A percentile compares a stretch with the other conserved stretches of the same genome.
These are phyloP conservation scores for Sebastes minor DNA, from an alignment of 2,797 vertebrate genomes.

Conservation along the genomic window DNA sequence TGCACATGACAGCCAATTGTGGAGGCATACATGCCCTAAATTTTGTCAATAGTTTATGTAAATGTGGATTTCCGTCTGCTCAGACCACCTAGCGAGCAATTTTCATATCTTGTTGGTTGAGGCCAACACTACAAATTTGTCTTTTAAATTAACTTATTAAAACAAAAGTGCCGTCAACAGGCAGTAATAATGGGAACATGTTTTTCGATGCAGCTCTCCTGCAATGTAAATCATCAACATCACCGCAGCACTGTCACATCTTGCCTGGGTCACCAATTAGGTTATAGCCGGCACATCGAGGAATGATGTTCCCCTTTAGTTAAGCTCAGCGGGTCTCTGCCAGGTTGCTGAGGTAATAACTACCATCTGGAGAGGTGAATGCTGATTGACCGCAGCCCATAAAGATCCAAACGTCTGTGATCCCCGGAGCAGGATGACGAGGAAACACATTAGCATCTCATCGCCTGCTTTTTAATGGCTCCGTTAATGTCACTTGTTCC, in stretches of 20 bases:
- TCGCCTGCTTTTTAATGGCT: slow-evolving; percentile 36
- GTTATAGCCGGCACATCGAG: neutral
- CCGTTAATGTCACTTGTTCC: slow-evolving; percentile 48
- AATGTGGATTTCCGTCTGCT: neutral
- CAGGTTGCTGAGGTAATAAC: slow-evolving; percentile 26
- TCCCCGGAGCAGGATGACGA: slow-evolving; percentile 8
- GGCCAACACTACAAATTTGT: too few relatives aligned
- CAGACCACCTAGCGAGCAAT: neutral
- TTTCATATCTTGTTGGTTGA: too few relatives aligned
- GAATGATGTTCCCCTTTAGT: neutral
- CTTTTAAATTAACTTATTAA: too few relatives aligned
- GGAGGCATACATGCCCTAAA: neutral
- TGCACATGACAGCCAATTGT: too few relatives aligned
- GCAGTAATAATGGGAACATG: too few relatives aligned
- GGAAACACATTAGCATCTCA: slow-evolving; percentile 42
- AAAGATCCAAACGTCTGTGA: slow-evolving; percentile 18
- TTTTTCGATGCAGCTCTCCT: too few relatives aligned
- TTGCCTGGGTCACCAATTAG: too few relatives aligned
- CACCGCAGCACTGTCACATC: too few relatives aligned
- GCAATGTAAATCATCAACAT: too few relatives aligned
- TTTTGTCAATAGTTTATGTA: too few relatives aligned
- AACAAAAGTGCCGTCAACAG: too few relatives aligned
- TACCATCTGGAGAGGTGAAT: slow-evolving; percentile 10
- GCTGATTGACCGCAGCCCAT: slow-evolving; percentile 18
- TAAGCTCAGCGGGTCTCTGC: neutral